phyloP scores from a whole-genome alignment of 2,113 vertebrate genomes.

The Columba janthina region DNA sequence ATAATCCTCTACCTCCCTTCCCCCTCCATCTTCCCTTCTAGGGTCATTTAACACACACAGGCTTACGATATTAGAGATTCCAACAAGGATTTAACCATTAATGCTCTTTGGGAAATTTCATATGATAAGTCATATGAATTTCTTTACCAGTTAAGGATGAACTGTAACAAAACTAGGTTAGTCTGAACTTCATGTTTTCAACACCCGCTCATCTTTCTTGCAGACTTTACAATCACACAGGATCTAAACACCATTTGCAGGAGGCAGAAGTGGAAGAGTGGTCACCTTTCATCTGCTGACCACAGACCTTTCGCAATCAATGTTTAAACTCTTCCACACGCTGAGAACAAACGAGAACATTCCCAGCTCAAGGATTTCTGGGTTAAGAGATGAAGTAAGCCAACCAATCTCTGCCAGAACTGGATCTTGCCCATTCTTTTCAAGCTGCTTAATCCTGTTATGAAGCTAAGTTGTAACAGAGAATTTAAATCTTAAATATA shows the following conservation, averaged over 20 bases:
- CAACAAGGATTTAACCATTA: conserved; percentile 85
- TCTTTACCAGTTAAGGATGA: conserved; percentile 18
- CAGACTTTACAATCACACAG: not conserved
- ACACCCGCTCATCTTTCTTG: not conserved
- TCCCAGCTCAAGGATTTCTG: conserved; percentile 31
- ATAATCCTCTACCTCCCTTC: conserved; percentile 65
- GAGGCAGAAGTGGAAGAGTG: not conserved
- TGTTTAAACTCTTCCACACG: not conserved
- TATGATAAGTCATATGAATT: conserved; percentile 67
- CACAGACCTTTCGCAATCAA: not conserved
- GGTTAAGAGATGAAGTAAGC: conserved; percentile 38
- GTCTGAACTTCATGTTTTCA: not conserved
- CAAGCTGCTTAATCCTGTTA: conserved; percentile 60
- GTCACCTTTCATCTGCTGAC: conserved; percentile 20
- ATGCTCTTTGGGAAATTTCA: conserved; percentile 73
- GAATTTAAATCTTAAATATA: conserved; percentile 57
- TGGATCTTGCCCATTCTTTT: conserved; percentile 32
- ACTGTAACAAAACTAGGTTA: not conserved
- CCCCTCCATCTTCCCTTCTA: conserved; percentile 59
- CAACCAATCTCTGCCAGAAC: conserved; percentile 31
- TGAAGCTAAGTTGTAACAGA: conserved; percentile 40
- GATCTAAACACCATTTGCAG: not conserved
- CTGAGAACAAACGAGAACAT: conserved; percentile 3
- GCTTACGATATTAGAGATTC: conserved; percentile 82
- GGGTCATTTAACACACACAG: conserved; percentile 70